Base-by-base conservation (phyloP, 2,797 vertebrate genomes). In the Harpagifer antarcticus region DNA sequence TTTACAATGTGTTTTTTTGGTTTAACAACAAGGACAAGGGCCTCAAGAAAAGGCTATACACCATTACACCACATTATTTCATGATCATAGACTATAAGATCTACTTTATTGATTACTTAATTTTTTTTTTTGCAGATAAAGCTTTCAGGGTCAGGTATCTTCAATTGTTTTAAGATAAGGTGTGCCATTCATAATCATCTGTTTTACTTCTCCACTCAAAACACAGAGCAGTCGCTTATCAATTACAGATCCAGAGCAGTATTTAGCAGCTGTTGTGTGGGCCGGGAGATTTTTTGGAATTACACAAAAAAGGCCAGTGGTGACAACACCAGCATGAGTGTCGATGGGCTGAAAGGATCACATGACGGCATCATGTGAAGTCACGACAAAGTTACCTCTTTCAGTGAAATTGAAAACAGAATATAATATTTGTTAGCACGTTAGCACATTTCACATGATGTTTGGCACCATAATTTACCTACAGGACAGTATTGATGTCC, bases 371-470 rank as follows among this genome's bases (percentile, higher is more conserved):
- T 74, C 79, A 76, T 81, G 74, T 84, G 64, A 61, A 68, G 72
- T 79, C 70, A 74, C 15, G 20, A 49, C 57, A 75, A 56, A 72
- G 49, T 70, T 27, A 37, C 50, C 37, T 55, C 56, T 9, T 63
- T 55, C 47, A 9, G 20, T 45, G 57, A 77, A 71, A 59, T 3
- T 12, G 11, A 76, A 71, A 16, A 62, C 68, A 54, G 55, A 64
- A 75, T 40, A 81, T 78, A 69, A 87, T 78, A 87, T 68, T 9
- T 68, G 79, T 74, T 49, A 79, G 20, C 78, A 61, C 67, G 79
- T 74, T 49, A 79, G 20, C 78, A 61, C 67, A 49, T 70, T 68
- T 81, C 64, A 72, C 84, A 60, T 69, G 57, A 65, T 73, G 60
- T 78, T 78, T 48, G 78, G 63, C 65, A 68, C 63, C 57, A 14